Evolutionary conservation across 2,797 vertebrate species (phyloP).

Genomic region (Netta rufina): DNA sequence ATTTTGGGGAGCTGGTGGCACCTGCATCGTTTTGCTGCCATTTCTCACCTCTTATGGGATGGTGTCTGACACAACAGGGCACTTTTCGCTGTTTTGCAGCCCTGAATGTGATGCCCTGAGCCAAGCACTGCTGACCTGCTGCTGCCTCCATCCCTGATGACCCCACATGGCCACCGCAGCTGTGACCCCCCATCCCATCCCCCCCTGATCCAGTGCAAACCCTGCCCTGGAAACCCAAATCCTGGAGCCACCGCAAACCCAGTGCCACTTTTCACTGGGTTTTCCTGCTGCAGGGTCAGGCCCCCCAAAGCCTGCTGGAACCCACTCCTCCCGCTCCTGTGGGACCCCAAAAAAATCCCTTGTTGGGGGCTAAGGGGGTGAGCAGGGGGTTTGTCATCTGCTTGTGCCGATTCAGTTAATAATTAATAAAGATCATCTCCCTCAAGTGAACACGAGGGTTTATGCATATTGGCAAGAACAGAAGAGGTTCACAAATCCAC

Average conservation of each 20-base stretch:
- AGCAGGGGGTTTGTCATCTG: neutral
- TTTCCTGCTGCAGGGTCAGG: neutral
- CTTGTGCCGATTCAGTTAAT: neutral
- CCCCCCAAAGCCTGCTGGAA: neutral
- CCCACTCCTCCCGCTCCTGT: accelerated
- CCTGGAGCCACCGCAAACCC: accelerated
- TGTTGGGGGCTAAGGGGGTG: neutral
- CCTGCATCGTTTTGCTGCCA: neutral
- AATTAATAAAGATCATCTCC: neutral
- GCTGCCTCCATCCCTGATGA: neutral
- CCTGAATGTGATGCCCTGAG: accelerated
- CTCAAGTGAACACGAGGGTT: neutral
- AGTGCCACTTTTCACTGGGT: accelerated
- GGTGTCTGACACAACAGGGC: neutral
- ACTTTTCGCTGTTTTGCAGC: neutral
- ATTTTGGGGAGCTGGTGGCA: neutral
- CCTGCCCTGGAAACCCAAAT: neutral
- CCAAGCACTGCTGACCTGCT: neutral
- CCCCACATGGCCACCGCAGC: accelerated
- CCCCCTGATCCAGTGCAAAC: neutral
- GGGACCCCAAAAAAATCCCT: neutral
- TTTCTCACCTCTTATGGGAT: neutral
- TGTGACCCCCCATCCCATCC: neutral
- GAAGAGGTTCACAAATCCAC: neutral
- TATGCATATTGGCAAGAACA: accelerated